phyloP scores from a whole-genome alignment of 2,113 vertebrate species.

The Cyanoliseus patagonus region DNA sequence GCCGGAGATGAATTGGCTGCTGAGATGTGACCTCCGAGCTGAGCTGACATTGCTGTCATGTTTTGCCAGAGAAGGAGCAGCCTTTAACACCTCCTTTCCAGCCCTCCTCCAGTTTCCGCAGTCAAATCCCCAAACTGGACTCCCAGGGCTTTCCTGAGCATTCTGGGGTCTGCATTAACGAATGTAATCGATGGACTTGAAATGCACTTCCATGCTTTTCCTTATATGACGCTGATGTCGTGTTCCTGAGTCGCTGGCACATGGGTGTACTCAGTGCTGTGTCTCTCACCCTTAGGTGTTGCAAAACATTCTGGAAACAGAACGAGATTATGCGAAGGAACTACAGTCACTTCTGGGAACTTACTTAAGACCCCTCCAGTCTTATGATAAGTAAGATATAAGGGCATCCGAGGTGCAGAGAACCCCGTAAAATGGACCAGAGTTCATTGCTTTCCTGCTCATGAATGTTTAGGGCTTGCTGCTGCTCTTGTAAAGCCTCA shows the following conservation, averaged over 20 bases:
- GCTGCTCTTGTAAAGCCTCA: neutral
- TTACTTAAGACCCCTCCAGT: slow-evolving; percentile 91
- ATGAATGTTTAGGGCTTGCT: neutral
- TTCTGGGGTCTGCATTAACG: neutral
- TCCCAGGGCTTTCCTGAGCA: neutral
- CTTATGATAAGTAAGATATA: slow-evolving; percentile 92
- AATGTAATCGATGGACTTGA: neutral
- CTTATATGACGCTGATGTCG: neutral
- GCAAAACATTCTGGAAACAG: slow-evolving; percentile 96
- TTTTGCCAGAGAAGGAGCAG: neutral
- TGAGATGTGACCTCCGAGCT: neutral
- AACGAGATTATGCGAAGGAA: slow-evolving; percentile 95
- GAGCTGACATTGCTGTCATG: neutral
- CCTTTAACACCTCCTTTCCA: neutral
- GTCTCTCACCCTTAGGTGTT: slow-evolving; percentile 84
- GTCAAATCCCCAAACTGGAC: neutral
- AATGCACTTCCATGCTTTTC: neutral
- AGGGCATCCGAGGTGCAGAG: neutral
- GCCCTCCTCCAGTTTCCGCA: neutral
- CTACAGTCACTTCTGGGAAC: slow-evolving; percentile 88
- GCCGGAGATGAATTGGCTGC: neutral
- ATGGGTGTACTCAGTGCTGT: slow-evolving; percentile 45
- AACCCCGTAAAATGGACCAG: neutral
- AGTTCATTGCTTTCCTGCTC: slow-evolving; percentile 8
- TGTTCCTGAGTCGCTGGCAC: neutral